phyloP scores from a whole-genome alignment of 2,113 vertebrate genomes.

The Leptocoma aspasia region DNA sequence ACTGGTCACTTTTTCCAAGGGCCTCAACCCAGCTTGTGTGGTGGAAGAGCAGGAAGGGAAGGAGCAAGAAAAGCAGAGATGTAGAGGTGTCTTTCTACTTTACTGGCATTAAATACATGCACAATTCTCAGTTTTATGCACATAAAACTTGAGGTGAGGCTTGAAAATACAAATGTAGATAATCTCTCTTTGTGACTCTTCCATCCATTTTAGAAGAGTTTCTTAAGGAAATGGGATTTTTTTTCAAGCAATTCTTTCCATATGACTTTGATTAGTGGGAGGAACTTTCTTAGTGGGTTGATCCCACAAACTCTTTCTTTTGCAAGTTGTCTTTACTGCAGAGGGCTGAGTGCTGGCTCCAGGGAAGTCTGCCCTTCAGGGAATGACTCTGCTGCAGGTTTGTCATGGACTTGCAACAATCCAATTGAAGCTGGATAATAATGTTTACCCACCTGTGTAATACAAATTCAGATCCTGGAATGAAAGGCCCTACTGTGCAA shows the following conservation, averaged over 20 bases:
- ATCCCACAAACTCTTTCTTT: not conserved
- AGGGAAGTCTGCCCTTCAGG: not conserved
- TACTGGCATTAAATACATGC: accelerated
- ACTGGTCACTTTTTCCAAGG: not conserved
- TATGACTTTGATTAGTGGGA: not conserved
- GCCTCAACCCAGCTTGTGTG: not conserved
- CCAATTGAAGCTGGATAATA: not conserved
- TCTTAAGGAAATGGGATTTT: not conserved
- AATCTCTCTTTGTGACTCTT: not conserved
- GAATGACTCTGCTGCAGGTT: not conserved
- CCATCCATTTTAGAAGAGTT: not conserved
- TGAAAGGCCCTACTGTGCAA: slow-evolving; percentile 42
- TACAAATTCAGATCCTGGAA: not conserved
- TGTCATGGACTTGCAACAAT: not conserved
- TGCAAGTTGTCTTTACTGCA: not conserved
- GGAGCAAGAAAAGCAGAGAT: not conserved
- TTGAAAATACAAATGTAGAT: not conserved
- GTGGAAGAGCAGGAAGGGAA: not conserved
- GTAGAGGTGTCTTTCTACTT: not conserved
- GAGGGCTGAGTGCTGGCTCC: not conserved
- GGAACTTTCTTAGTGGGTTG: not conserved
- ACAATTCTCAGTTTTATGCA: not conserved
- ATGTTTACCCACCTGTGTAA: slow-evolving; percentile 50
- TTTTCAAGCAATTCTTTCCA: not conserved
- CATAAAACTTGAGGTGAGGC: not conserved